Base-by-base conservation (phyloP, 2,888 invertebrate genomes). In the Selenia dentaria region DNA sequence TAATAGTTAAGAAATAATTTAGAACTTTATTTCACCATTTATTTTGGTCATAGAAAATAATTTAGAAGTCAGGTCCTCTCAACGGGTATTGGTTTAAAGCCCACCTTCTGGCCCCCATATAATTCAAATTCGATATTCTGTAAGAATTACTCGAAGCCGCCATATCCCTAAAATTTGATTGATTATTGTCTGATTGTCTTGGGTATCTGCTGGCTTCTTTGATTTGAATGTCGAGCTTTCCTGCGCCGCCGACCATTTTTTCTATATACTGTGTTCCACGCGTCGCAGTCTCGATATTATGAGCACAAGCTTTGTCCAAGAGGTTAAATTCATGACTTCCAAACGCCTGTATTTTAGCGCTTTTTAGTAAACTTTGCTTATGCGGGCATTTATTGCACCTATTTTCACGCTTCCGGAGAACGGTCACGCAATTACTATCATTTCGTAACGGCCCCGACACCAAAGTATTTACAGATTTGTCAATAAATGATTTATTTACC, bases 21-120 rank as follows among this genome's bases (percentile, higher is more conserved):
- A 16, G 16, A 16, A 4, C 16, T 16, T 16, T 16, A 16, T 16
- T 16, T 16, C 2, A 16, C 2, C 16, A 16, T 16, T 4, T 16
- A 16, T 16, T 16, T n/a, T n/a, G n/a, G n/a, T n/a, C n/a, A n/a
- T n/a, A 16, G 4, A 16, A 16, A 16, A 4, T 16, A 16, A 16
- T 16, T 34, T n/a, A 87, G 60, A 87, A 88, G 57, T 88, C 88
- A 12, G 88, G 88, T 5, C 86, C 86, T 47, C 64, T 69, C 1
- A 57, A 47, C 8, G 73, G 72, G 39, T 68, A 13, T 40, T 62
- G 67, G 6, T 79, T 67, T 36, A 87, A 38, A 16, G 84, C 74
- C 88, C 88, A 88, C 26, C 79, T 67, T 51, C 71, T 78, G 24
- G 67, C 69, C 37, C 63, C 62, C 47, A 63, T 50, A 11, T 16